Evolutionary conservation across 2,113 vertebrate genomes (phyloP).

Genomic region (Apeltes quadracus): DNA sequence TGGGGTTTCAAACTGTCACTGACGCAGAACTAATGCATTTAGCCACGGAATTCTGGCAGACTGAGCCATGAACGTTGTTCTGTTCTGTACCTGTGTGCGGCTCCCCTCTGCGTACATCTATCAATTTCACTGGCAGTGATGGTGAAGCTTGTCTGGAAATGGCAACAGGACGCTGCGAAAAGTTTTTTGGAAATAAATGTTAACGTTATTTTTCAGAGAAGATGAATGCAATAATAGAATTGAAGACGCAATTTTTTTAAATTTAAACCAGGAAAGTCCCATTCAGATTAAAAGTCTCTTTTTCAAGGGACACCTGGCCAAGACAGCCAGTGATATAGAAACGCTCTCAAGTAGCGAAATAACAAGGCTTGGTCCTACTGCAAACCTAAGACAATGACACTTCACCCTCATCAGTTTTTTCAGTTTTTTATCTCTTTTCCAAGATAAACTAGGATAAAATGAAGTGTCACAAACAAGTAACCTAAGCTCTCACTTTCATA

Average conservation of each 20-base stretch:
- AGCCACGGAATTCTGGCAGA: constrained; percentile 63
- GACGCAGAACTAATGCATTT: constrained; percentile 68
- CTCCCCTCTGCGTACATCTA: constrained; percentile 21
- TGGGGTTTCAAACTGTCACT: constrained; percentile 62
- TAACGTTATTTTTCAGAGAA: constrained; percentile 20
- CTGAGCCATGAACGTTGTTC: constrained; percentile 29
- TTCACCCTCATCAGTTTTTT: not conserved
- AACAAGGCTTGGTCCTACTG: not conserved
- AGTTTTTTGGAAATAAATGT: not conserved
- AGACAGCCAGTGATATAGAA: too few species aligned
- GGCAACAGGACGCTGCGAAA: constrained; percentile 50
- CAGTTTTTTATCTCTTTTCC: not conserved
- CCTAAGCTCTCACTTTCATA: constrained; percentile 11
- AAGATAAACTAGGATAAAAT: not conserved
- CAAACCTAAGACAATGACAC: not conserved
- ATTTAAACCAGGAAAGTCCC: too few species aligned
- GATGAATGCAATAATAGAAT: constrained; percentile 38
- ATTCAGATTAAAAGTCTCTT: too few species aligned
- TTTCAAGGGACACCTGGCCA: too few species aligned
- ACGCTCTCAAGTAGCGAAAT: not conserved
- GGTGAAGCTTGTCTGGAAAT: constrained; percentile 48
- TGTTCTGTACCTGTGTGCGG: constrained; percentile 40
- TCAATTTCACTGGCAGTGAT: constrained; percentile 53
- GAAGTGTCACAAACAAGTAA: constrained; percentile 12
- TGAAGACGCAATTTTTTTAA: too few species aligned